Conservation (phyloP, 2,888 invertebrate genomes). For the Cephus rjabovi region DNA sequence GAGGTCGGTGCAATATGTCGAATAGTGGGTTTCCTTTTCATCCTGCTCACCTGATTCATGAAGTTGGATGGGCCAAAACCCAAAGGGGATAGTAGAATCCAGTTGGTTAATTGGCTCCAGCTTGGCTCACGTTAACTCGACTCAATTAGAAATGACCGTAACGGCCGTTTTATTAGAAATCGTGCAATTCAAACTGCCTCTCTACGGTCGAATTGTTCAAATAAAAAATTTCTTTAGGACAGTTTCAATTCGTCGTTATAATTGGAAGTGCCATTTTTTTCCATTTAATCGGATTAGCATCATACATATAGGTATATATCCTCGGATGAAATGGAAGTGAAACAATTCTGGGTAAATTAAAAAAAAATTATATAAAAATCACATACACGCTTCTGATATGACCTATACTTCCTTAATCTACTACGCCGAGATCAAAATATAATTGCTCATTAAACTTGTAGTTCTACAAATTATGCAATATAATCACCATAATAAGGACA, state of each 20-base stretch:
- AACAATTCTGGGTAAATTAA: neutral
- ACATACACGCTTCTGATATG: neutral
- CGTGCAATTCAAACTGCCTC: neutral
- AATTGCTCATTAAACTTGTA: neutral
- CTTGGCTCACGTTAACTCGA: neutral
- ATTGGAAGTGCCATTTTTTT: neutral
- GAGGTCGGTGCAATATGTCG: neutral
- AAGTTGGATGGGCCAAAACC: neutral
- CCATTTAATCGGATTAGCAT: neutral
- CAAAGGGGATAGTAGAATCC: neutral
- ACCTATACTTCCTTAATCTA: neutral
- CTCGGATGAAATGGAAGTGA: neutral
- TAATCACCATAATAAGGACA: neutral
- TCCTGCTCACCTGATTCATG: neutral
- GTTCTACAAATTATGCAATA: neutral
- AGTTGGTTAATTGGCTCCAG: neutral
- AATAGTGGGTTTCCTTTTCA: neutral
- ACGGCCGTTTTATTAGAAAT: neutral
- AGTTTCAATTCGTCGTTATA: neutral
- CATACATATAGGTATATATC: neutral
- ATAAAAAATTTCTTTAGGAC: neutral
- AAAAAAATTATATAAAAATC: neutral
- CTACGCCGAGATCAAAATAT: neutral
- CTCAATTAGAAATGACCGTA: neutral
- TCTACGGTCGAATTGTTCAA: neutral